Base-by-base conservation (phyloP, 2,113 vertebrate species). In the Butorides virescens region DNA sequence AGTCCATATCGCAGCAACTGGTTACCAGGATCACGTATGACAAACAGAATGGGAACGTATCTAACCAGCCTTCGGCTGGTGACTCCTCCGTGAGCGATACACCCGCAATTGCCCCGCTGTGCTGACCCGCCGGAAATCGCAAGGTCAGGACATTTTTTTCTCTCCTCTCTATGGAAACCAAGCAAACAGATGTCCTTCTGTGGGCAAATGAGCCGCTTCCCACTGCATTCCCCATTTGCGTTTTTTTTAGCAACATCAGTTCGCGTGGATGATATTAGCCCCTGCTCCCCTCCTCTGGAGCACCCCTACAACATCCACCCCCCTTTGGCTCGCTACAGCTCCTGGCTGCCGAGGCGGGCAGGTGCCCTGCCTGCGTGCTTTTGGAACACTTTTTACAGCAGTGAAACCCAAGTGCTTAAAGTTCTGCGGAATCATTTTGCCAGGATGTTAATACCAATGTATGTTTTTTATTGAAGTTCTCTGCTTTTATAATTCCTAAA, bases 161-260 rank as follows among this genome's bases (percentile, higher is more conserved):
- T 76, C 77, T 84, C 53, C 47, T 93, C 86, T 90, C 94, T 91
- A 91, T 96, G 94, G 96, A 96, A 93, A 97, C 97, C 70, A 96
- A 93, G 82, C 58, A 95, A 97, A 96, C 39, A 96, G 13, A 58
- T 61, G 39, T 91, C 46, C 32, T 82, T 78, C 44, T 81, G 22
- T 21, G 53, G 72, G n/a, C 66, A 90, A 82, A 81, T 27, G 9
- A 91, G 29, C n/a, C 59, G n/a, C 55, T 94, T 92, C 53, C 29
- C 32, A 14, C 34, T 42, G 12, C 27, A 46, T 42, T 81, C 11
- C 2, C 5, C 16, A 14, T 78, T 78, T 88, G 29, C 37, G 42
- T 63, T 83, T 96, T 83, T 96, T 63, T 86, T 44, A 67, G 15
- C 29, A 56, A 47, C 11, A 4, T 76, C 26, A 11, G 11, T 62